These are phyloP conservation scores for Ramazzottius varieornatus DNA, from an alignment of 2,888 invertebrate species.

Conservation along the genomic window DNA sequence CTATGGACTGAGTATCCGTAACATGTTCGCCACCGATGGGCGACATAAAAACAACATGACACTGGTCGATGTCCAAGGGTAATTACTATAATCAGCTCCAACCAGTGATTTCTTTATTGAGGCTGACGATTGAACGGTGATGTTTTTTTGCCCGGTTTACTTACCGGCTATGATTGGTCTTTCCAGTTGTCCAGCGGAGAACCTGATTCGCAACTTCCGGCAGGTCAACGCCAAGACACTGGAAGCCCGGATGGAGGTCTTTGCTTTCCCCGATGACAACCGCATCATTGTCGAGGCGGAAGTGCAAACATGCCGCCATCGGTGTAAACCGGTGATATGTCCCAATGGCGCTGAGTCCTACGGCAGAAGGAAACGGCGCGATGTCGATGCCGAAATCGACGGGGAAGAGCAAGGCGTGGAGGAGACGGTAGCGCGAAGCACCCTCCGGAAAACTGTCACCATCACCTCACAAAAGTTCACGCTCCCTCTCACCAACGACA, in stretches of 20 bases:
- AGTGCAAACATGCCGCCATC: not conserved
- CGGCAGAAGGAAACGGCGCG: not conserved
- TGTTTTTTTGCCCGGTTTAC: no score
- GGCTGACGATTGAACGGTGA: no score
- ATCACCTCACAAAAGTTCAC: slow-evolving; percentile 1
- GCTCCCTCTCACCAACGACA: not conserved
- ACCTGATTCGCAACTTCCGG: not conserved
- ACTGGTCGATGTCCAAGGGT: not conserved
- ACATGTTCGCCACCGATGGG: slow-evolving; percentile 4
- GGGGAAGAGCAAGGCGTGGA: not conserved
- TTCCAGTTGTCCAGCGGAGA: not conserved
- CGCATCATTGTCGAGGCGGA: not conserved
- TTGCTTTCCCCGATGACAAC: not conserved
- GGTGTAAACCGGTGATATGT: not conserved
- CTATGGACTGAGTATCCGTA: not conserved
- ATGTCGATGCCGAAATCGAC: not conserved
- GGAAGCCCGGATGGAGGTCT: slow-evolving; percentile 4
- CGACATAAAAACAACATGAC: slow-evolving; percentile 1
- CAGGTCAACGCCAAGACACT: not conserved
- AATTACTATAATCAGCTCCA: no score
- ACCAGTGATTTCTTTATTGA: no score
- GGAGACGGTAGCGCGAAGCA: not conserved
- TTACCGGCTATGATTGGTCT: no score
- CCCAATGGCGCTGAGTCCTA: slow-evolving; percentile 1
- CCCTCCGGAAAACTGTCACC: not conserved